These are phyloP conservation scores for Origma solitaria DNA, from an alignment of 2,113 vertebrate genomes.

Conservation along the genomic window DNA sequence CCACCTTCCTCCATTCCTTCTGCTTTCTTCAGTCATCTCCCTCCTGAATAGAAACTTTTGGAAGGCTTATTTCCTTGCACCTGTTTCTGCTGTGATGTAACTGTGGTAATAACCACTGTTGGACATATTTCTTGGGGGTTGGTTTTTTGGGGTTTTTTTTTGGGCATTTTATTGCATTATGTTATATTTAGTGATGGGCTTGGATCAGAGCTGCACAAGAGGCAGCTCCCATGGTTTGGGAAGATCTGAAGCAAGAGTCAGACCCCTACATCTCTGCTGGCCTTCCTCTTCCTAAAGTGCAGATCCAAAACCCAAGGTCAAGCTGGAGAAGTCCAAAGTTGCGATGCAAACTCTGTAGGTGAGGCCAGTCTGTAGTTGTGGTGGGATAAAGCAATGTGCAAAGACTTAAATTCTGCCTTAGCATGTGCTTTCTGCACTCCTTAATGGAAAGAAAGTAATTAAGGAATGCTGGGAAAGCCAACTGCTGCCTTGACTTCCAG, in stretches of 20 bases:
- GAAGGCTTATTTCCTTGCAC: conserved; percentile 65
- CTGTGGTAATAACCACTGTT: conserved; percentile 31
- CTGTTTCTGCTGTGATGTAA: conserved; percentile 61
- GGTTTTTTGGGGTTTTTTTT: neutral
- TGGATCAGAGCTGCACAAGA: neutral
- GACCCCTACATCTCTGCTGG: neutral
- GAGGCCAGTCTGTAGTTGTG: neutral
- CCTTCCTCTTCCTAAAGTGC: neutral
- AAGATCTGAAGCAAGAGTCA: neutral
- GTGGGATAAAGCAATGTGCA: neutral
- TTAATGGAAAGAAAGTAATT: neutral
- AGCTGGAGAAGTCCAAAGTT: neutral
- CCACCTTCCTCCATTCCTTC: conserved; percentile 10
- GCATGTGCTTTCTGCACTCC: neutral
- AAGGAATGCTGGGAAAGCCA: neutral
- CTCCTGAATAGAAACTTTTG: conserved; percentile 42
- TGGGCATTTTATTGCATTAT: neutral
- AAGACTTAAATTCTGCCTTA: neutral
- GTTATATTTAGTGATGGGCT: neutral
- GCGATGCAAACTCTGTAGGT: neutral
- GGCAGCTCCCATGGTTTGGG: neutral
- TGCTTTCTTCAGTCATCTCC: conserved; percentile 31
- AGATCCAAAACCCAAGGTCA: neutral
- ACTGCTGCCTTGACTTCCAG: neutral
- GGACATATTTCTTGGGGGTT: neutral